Percentiles rank a stretch among this genome's conserved stretches.
Conservation (phyloP, 2,113 vertebrate species). For the Sterrhoptilus dennistouni region DNA sequence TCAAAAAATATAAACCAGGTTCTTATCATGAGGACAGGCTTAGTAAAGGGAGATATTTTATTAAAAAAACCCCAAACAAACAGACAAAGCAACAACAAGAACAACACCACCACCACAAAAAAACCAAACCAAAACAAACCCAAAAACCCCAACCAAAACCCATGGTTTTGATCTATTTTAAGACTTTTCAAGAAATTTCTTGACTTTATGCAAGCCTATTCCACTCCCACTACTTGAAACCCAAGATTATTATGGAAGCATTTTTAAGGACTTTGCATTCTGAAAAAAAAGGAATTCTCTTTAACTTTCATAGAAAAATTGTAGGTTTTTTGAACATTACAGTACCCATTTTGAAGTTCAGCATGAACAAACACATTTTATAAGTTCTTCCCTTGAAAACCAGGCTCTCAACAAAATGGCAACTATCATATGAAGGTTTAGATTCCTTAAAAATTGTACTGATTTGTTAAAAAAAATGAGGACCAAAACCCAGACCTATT, state of each 20-base stretch:
- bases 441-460: not conserved
- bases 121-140: not conserved
- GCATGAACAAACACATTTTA: not conserved
- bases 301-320: not conserved
- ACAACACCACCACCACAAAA: no score
- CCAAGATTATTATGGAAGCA: not conserved
- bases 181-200: not conserved
- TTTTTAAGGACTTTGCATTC: not conserved
- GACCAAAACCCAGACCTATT: not conserved
- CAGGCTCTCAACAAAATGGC: not conserved
- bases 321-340: not conserved
- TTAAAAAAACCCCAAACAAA: not conserved
- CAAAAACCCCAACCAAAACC: not conserved
- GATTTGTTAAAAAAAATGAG: not conserved
- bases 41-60: not conserved
- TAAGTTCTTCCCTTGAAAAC: not conserved
- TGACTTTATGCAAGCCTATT: not conserved
- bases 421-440: not conserved
- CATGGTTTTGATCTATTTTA: not conserved
- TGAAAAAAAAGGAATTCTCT: not conserved
- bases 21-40: not conserved
- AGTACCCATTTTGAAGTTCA: not conserved
- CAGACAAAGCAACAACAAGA: not conserved
- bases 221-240: not conserved
- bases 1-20: not conserved